A percentile compares a stretch with the other conserved stretches of the same genome.
phyloP scores from a whole-genome alignment of 2,888 invertebrate genomes.

The Microplitis manilae region DNA sequence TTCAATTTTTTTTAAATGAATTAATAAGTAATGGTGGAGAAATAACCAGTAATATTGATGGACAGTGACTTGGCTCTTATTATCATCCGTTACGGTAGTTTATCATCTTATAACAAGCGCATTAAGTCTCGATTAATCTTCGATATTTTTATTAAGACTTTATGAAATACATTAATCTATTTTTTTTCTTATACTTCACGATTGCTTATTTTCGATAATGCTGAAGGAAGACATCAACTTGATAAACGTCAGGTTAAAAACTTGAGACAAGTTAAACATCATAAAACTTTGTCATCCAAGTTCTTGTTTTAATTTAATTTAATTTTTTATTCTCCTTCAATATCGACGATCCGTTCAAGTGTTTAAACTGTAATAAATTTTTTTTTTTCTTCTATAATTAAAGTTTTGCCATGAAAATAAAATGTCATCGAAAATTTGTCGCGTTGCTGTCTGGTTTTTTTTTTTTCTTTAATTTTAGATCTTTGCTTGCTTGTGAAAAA shows the following conservation, averaged over 20 bases:
- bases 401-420: conserved; percentile 1
- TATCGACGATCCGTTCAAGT: conserved; percentile 22
- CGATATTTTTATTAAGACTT: conserved; percentile 68
- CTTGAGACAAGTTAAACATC: conserved; percentile 44
- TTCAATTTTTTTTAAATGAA: neutral
- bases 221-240: conserved; percentile 27
- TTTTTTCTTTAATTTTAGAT: conserved; percentile 5
- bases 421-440: neutral
- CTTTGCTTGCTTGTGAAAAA: neutral
- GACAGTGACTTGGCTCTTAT: conserved; percentile 67
- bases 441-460: neutral
- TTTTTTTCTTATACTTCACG: conserved; percentile 8
- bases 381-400: conserved; percentile 20
- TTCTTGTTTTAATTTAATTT: conserved; percentile 33
- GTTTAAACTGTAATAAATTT: conserved; percentile 37
- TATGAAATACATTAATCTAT: conserved; percentile 51
- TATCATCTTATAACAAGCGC: conserved; percentile 67
- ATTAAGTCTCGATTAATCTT: conserved; percentile 70
- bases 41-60: conserved; percentile 65
- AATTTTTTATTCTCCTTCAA: neutral
- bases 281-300: conserved; percentile 45
- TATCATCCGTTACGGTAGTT: conserved; percentile 57
- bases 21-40: conserved; percentile 13
- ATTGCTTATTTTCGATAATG: conserved; percentile 14
- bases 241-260: conserved; percentile 21